Evolutionary conservation across 2,113 vertebrate genomes (phyloP).

Genomic region (Camelus bactrianus): DNA sequence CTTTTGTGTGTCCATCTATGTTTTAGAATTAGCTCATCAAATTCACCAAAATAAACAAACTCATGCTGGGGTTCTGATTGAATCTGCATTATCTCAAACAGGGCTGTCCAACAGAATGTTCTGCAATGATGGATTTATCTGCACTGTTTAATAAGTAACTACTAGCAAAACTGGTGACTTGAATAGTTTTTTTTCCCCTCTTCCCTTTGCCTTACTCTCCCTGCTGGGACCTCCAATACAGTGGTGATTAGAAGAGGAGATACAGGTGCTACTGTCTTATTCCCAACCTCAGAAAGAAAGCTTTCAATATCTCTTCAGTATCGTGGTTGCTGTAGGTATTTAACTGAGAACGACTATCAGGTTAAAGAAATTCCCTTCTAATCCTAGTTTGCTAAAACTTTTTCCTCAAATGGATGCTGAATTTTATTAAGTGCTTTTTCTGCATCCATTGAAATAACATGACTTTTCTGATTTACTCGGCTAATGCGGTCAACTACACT

Average conservation of each 20-base stretch:
- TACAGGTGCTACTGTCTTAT: background rate
- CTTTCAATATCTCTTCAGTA: background rate
- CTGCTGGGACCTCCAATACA: background rate
- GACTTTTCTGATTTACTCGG: background rate
- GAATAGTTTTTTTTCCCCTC: background rate
- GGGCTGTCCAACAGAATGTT: background rate
- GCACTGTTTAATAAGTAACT: background rate
- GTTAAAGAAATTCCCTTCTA: background rate
- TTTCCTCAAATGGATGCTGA: background rate
- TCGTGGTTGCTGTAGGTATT: background rate
- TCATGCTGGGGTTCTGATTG: background rate
- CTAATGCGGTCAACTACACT: background rate
- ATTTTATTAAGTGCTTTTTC: slow-evolving; percentile 28
- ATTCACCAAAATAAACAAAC: background rate
- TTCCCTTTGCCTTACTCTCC: background rate
- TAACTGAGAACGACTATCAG: background rate
- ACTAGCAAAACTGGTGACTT: background rate
- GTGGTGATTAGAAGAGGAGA: background rate
- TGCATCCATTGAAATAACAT: background rate
- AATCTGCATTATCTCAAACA: background rate
- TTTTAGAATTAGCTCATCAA: background rate
- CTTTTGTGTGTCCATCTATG: background rate
- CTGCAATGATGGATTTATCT: background rate
- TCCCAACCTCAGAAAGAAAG: background rate
- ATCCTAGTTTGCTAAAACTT: background rate